Base-by-base conservation (phyloP, 2,113 vertebrate species). In the Dicaeum eximium region DNA sequence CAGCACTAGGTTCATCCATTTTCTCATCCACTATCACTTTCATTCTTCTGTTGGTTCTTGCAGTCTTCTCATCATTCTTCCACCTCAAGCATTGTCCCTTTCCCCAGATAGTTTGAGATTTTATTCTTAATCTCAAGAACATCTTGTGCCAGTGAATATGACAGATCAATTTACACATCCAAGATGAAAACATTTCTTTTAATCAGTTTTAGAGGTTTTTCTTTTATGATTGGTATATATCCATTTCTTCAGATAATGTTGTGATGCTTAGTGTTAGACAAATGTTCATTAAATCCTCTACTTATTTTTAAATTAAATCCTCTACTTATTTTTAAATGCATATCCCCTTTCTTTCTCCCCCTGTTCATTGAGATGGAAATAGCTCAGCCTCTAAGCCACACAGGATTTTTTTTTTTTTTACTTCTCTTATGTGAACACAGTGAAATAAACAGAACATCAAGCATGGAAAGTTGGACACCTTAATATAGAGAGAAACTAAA, bases 401-500 rank as follows among this genome's bases (percentile, higher is more conserved):
- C 1, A 54, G 25, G 58, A 60, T 27, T 33, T 5, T 2, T 2
- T 37, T 44, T 67, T 85, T 85, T 75, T 80, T 87, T 1, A 58
- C 27, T 86, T 91, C 40, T 62, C 21, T 91, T 85, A 72, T 2
- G 12, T 84, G 86, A 86, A 78, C 71, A 27, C 18, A 71, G 61
- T 65, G 57, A 84, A 92, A 93, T 40, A 67, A 83, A 85, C n/a
- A 78, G 80, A 91, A 92, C 10, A 69, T 31, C 42, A 79, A 75
- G 62, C 88, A 80, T 5, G 17, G 77, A 74, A 93, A 95, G 15
- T 7, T 89, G 50, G 45, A 91, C 30, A 56, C 47, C 37, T 67
- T 88, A 92, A 90, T 82, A 40, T 44, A 50, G 23, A 84, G 57
- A 92, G 77, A 90, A 94, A 93, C 14, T 35, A 75, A 93, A n/a